These are phyloP conservation scores for Nasonia oneida DNA, from an alignment of 2,888 invertebrate genomes.

Conservation along the genomic window DNA sequence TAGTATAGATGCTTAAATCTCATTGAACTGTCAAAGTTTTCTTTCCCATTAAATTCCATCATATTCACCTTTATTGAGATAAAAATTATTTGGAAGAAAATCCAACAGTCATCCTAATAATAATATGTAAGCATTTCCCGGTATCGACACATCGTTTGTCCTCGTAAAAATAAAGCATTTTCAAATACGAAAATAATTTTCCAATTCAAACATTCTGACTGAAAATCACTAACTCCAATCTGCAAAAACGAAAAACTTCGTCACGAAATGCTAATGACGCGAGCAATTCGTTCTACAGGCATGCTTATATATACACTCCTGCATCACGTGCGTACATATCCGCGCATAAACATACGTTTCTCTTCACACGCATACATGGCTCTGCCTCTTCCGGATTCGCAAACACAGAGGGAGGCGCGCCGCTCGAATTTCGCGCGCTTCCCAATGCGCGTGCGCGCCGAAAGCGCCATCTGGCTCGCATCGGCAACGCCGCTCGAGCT, in stretches of 20 bases:
- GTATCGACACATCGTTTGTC: no score
- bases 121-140: no score
- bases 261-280: neutral
- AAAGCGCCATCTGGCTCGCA: neutral
- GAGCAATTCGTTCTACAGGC: neutral
- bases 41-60: no score
- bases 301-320: neutral
- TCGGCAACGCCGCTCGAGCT: neutral
- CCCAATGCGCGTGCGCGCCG: neutral
- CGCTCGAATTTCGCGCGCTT: constrained; percentile 42
- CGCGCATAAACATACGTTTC: neutral
- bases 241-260: neutral
- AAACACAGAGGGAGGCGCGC: no score
- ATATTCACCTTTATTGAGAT: neutral
- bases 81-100: no score
- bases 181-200: neutral
- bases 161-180: no score
- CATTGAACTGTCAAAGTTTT: neutral
- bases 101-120: no score
- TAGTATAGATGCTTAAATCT: neutral
- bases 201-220: neutral
- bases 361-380: neutral
- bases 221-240: neutral
- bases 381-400: neutral
- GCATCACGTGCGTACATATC: neutral